Base-by-base conservation (phyloP, 2,797 vertebrate species). In the Anas bernieri region DNA sequence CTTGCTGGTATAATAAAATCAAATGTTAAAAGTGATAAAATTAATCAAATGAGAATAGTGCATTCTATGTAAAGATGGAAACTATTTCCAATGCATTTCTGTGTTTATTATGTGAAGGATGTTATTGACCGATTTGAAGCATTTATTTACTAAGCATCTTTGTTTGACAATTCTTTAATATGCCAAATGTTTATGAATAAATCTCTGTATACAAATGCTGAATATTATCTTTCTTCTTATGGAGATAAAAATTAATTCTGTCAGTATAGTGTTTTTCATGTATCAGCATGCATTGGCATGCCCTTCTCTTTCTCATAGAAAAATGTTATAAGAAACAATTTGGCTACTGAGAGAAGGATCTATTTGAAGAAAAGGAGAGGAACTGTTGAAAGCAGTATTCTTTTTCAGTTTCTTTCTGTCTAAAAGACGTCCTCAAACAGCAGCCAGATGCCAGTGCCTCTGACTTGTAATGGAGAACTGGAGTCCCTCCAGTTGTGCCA, bases 251-350 rank as follows among this genome's bases (percentile, higher is more conserved):
- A 75, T 75, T 91, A 81, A 61, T 75, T 91, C 61, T 64, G 30
- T 26, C 6, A 0, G 48, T 77, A 17, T 6, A 20, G 13, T 64
- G 69, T 5, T 83, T 89, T 83, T 56, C 31, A 54, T 45, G 5
- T 77, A 31, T 69, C 22, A 55, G 6, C 17, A 77, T n/a, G 7
- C 25, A 56, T 18, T 58, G 16, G 9, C 17, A 13, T 56, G 16
- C 1, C 17, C 11, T 3, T 2, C 7, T 0, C 2, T 26, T 25
- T 0, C 6, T 7, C 7, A 2, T 26, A 75, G 61, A 7, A 84
- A 80, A 68, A 37, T 39, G 6, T 4, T 37, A 31, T 75, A 31
- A 55, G 33, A 72, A 67, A 52, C 8, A 39, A 2, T 63, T n/a
- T 76, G 25, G 6, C 25, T 70, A 37, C 9, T 1, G 50, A 54